Base-by-base conservation (phyloP, 2,113 vertebrate species). In the Oncorhynchus masou region DNA sequence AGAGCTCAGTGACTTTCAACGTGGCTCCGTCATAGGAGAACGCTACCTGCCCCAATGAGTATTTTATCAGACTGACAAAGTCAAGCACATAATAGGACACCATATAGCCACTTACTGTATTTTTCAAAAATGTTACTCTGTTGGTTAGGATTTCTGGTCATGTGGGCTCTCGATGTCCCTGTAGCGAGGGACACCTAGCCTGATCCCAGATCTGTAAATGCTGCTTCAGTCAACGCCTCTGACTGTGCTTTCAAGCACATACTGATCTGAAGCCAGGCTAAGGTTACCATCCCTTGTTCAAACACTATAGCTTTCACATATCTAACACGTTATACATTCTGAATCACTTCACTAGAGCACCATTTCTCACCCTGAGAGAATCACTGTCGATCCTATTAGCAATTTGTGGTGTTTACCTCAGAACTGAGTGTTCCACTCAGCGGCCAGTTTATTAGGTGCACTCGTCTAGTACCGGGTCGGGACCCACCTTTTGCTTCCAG, bases 341-440 rank as follows among this genome's bases (percentile, higher is more conserved):
- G 12, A 31, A 29, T 67, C 65, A 31, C 66, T 34, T 34, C 29
- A 68, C 12, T 29, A 20, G 62, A 27, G 39, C 12, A 67, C 16
- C 73, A 74, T 22, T 62, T 73, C 73, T 66, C 62, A 24, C 48
- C 34, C 62, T 64, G 29, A 65, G 27, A 51, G 45, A 27, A 25
- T 39, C 7, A 62, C 48, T 64, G 24, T 78, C 27, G 29, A 76
- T 59, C 59, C 27, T 70, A 31, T 24, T 48, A 79, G 57, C 76
- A 71, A 45, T 1, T n/a, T 64, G 5, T 54, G 64, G 73, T 72
- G 81, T 73, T 88, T 84, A 89, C 83, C 86, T 88, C 70, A 75
- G n/a, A 34, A 22, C 25, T 57, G 39, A 76, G 73, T 80, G 34
- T 39, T 39, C 34, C 34, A 39, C 34, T 39, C 34, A 39, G 34